Evolutionary conservation across 2,888 invertebrate genomes (phyloP).

Genomic region (Synergus itoensis): DNA sequence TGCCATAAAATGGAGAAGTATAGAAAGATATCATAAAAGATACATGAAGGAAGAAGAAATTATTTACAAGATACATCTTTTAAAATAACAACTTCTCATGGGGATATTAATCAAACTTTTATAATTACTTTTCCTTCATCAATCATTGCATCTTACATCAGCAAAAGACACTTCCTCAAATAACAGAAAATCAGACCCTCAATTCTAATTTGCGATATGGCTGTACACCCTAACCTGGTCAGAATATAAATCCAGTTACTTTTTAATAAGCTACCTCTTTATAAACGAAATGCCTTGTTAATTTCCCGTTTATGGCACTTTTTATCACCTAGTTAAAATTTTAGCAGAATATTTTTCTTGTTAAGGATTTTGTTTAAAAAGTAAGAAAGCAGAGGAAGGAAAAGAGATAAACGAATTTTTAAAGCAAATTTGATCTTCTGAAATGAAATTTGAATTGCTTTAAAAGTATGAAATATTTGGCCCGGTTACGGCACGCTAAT

Average conservation of each 20-base stretch:
- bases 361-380: background rate
- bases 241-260: conserved; percentile 40
- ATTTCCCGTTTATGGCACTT: conserved; percentile 3
- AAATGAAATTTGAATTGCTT: conserved; percentile 28
- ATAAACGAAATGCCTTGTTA: conserved; percentile 28
- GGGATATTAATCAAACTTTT: background rate
- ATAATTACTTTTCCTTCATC: background rate
- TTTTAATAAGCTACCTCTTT: background rate
- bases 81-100: background rate
- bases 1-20: background rate
- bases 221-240: background rate
- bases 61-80: background rate
- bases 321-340: background rate
- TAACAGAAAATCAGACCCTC: background rate
- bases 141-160: too few relatives aligned
- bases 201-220: conserved; percentile 23
- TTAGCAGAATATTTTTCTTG: background rate
- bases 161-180: too few relatives aligned
- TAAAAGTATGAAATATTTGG: conserved; percentile 6
- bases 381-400: background rate
- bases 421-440: background rate
- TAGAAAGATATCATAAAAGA: background rate
- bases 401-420: conserved; percentile 6
- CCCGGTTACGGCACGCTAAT: background rate
- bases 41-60: background rate